Base-by-base conservation (phyloP, 53 echinoderm and acorn worm genomes). In the Patiria pectinifera region DNA sequence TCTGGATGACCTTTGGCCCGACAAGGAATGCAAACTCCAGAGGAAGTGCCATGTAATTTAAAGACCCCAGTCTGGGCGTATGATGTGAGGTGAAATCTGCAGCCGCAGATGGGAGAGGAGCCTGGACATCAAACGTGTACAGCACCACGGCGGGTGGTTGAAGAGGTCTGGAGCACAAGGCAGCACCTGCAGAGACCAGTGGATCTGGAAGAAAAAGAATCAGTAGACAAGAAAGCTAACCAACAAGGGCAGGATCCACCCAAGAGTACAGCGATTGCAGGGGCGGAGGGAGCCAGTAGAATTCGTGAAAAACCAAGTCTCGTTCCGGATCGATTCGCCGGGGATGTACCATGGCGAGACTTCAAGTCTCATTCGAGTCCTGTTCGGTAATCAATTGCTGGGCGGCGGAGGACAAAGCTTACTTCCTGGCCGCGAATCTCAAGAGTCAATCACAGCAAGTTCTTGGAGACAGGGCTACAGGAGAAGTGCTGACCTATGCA, bases 231-330 rank as follows among this genome's bases (percentile, higher is more conserved):
- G 5, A 69, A 7, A 0, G 4, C 0, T 69, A 2, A 2, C 0
- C 3, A 15, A 69, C 0, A 69, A 21, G 2, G 2, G 0, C 2
- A 0, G 0, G 13, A 0, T 2, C 2, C 0, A 0, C 0, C 69
- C 15, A 15, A 0, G 1, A 2, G 16, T 3, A 1, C 21, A 69
- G 3, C 15, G 3, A 69, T 0, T 14, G 69, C 15, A 69, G 3
- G 69, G 2, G 69, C 21, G 2, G 69, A 69, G 0, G 69, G 69
- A 69, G 2, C 16, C 13, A 69, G 4, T 4, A 69, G 69, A 69
- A 4, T 69, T 15, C 69, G 3, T 15, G 0, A 4, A 3, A 69
- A 69, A 3, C 69, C 69, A 3, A 69, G 4, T 11, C 3, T 69
- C 15, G 69, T 69, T 69, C 69, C 69, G 10, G 69, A 69, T 3